phyloP scores from a whole-genome alignment of 2,888 invertebrate species.

The Calliopum simillimum region DNA sequence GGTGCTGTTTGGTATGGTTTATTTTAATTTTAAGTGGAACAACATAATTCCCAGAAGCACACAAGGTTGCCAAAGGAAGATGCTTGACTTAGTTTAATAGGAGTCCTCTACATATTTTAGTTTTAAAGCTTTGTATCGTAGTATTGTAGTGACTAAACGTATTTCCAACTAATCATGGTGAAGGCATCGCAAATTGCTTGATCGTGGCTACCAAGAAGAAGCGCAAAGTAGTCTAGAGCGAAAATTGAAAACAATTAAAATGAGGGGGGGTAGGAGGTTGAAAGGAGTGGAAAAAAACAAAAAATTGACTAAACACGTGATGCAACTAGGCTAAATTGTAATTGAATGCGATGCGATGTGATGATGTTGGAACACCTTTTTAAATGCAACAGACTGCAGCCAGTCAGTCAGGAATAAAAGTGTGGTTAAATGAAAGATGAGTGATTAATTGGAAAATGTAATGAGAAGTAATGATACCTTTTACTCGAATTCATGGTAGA shows the following conservation, averaged over 20 bases:
- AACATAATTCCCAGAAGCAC: conserved; percentile 67
- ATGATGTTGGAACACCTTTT: conserved; percentile 19
- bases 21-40: conserved; percentile 63
- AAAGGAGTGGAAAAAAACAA: not conserved
- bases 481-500: too few relatives aligned
- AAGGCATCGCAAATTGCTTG: conserved; percentile 62
- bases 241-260: conserved; percentile 31
- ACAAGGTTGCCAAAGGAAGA: conserved; percentile 44
- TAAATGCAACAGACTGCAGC: not conserved
- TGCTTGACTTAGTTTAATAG: not conserved
- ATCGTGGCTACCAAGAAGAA: conserved; percentile 53
- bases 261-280: too few relatives aligned
- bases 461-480: too few relatives aligned
- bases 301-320: conserved; percentile 5
- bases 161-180: conserved; percentile 55
- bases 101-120: not conserved
- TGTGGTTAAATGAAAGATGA: too few relatives aligned
- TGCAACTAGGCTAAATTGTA: not conserved
- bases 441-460: too few relatives aligned
- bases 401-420: too few relatives aligned
- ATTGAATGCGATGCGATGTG: conserved; percentile 20
- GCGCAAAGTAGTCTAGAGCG: not conserved
- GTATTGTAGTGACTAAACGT: conserved; percentile 43
- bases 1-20: conserved; percentile 13
- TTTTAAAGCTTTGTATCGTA: conserved; percentile 51